Conservation (phyloP, 2,797 vertebrate genomes). For the Scarus forsteni region DNA sequence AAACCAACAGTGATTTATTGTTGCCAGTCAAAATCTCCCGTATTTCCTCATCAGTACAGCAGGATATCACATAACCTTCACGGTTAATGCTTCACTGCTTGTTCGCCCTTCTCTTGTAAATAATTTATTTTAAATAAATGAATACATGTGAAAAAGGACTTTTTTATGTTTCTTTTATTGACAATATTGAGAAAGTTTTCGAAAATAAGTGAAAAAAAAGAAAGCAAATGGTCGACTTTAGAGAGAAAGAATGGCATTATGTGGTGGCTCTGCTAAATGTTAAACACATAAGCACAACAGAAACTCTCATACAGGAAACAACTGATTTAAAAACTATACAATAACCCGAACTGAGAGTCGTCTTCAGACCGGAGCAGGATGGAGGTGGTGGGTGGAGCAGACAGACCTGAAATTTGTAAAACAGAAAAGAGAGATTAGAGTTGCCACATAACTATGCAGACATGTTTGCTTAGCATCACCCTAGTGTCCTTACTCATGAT, state of each 20-base stretch:
- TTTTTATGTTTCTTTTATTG: conserved; percentile 55
- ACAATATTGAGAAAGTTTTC: conserved; percentile 39
- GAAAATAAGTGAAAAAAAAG: conserved; percentile 30
- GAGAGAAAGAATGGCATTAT: conserved; percentile 11
- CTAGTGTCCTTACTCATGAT: too few relatives aligned
- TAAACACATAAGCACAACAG: conserved; percentile 1
- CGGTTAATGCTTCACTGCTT: neutral
- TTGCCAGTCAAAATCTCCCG: fast-evolving
- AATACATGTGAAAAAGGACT: neutral
- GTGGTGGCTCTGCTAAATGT: neutral
- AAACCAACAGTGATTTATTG: neutral
- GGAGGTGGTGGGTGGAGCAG: conserved; percentile 1
- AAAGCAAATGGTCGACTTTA: neutral
- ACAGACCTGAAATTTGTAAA: conserved; percentile 16
- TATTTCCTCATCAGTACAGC: conserved; percentile 19
- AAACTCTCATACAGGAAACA: conserved; percentile 38
- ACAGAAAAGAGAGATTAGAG: too few relatives aligned
- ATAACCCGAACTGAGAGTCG: conserved; percentile 29
- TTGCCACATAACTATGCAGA: too few relatives aligned
- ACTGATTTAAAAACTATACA: conserved; percentile 49
- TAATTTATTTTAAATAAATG: conserved; percentile 26
- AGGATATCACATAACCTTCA: conserved; percentile 6
- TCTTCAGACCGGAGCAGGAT: conserved; percentile 28
- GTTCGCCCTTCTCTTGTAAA: neutral
- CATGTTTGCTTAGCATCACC: too few relatives aligned